Conservation (phyloP, 2,888 invertebrate species). For the Drosophila monieri region DNA sequence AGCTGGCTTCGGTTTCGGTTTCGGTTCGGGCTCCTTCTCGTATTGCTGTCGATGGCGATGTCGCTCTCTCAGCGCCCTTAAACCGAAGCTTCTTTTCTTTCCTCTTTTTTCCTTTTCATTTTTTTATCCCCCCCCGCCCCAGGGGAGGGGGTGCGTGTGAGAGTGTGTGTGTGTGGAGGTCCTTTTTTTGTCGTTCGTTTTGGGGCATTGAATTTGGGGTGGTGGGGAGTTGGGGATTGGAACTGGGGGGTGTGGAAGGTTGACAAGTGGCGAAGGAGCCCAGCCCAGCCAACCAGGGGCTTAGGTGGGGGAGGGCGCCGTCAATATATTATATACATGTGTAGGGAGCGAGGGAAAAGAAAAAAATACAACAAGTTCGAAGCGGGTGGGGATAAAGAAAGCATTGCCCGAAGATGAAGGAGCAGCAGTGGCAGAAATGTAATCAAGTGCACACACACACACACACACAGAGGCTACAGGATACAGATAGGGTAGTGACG, state of each 20-base stretch:
- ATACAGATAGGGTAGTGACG: background rate
- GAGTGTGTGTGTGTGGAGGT: conserved; percentile 5
- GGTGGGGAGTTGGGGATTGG: conserved; percentile 20
- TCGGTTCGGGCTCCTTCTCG: conserved; percentile 34
- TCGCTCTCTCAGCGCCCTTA: conserved; percentile 45
- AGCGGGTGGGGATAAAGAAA: conserved; percentile 2
- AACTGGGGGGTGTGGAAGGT: conserved; percentile 54
- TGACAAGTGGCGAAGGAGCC: conserved; percentile 74
- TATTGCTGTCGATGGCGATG: conserved; percentile 40
- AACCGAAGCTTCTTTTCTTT: conserved; percentile 26
- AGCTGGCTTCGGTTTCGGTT: conserved; percentile 24
- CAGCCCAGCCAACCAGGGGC: conserved; percentile 71
- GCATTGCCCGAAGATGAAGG: conserved; percentile 9
- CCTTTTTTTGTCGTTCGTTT: conserved; percentile 55
- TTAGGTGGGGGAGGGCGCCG: conserved; percentile 28
- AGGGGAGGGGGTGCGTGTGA: conserved; percentile 1
- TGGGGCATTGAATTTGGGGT: conserved; percentile 62
- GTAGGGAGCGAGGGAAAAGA: conserved; percentile 45
- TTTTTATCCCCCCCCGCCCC: conserved; percentile 7
- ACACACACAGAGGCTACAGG: conserved; percentile 18
- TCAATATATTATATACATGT: conserved; percentile 66
- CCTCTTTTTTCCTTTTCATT: conserved; percentile 2
- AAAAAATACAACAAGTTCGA: conserved; percentile 23
- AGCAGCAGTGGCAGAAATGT: conserved; percentile 51
- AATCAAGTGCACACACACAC: conserved; percentile 68